phyloP scores from a whole-genome alignment of 2,888 invertebrate species.

The Muschampia plurimacula region DNA sequence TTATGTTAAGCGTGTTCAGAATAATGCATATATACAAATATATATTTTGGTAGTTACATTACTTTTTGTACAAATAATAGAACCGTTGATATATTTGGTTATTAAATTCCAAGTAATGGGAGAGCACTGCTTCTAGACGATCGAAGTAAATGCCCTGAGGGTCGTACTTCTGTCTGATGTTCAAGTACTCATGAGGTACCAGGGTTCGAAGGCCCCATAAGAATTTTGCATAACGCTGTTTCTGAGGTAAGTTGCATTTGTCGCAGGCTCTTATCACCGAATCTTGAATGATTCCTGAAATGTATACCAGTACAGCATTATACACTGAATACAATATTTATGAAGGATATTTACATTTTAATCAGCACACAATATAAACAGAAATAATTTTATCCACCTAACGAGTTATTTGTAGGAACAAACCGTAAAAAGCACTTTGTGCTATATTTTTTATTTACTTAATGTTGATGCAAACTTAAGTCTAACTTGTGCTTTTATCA shows the following conservation, averaged over 20 bases:
- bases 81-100: neutral
- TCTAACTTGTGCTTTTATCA: too few relatives aligned
- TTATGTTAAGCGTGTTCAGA: too few relatives aligned
- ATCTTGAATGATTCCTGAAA: constrained; percentile 63
- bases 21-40: too few relatives aligned
- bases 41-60: neutral
- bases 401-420: too few relatives aligned
- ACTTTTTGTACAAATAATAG: constrained; percentile 5
- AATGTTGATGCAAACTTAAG: too few relatives aligned
- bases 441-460: too few relatives aligned
- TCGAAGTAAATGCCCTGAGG: constrained; percentile 30
- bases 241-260: constrained; percentile 70
- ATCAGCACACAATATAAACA: neutral
- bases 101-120: neutral
- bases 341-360: neutral
- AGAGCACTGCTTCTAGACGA: constrained; percentile 8
- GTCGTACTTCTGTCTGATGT: constrained; percentile 38
- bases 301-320: neutral
- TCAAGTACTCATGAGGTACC: constrained; percentile 26
- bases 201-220: constrained; percentile 69
- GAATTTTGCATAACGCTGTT: constrained; percentile 82
- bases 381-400: too few relatives aligned
- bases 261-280: constrained; percentile 59
- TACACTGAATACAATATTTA: neutral
- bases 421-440: too few relatives aligned